Base-by-base conservation (phyloP, 2,888 invertebrate genomes). In the Pegoplata infirma region DNA sequence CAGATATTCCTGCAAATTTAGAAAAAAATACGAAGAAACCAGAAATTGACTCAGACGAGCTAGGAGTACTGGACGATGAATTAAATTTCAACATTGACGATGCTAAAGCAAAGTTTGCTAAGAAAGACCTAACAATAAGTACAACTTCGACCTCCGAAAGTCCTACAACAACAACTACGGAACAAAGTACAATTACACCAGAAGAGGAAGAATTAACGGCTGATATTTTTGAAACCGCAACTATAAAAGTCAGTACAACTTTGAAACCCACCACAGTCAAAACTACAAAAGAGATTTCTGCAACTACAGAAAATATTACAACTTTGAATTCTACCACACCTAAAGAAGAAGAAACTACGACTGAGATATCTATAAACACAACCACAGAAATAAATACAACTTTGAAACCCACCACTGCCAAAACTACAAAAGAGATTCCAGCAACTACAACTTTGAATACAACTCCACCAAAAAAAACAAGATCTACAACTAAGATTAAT, bases 391-490 rank as follows among this genome's bases (percentile, higher is more conserved):
- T 32, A 32, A 12, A 32, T 32, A 32, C 10, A 1, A 32, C 32
- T n/a, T n/a, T n/a, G n/a, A n/a, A n/a, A n/a, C n/a, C n/a, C n/a
- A n/a, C n/a, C n/a, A 8, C 28, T 1, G 28, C 3, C 8, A 5
- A 28, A 7, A 23, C 23, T n/a, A 25, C 21, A 3, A 25, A 3
- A n/a, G 25, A 6, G 25, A 25, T 6, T 21, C 1, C 59, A 21
- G 21, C 5, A 14, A 3, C 19, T 12, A 10, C 59, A 3, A 12
- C 40, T 19, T 19, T 0, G 21, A 10, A 69, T n/a, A 21, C 23
- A 3, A 32, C 17, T n/a, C 40, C 32, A 19, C 66, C 5, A 14
- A 58, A 55, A n/a, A n/a, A 58, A 67, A 8, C 61, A 51, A 23
- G 49, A 12, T 5, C 51, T 32, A 32, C 28, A 25, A n/a, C 28